Percentiles rank a stretch among this genome's conserved stretches.
phyloP scores from a whole-genome alignment of 2,888 invertebrate species.

The Ectemnius cavifrons region DNA sequence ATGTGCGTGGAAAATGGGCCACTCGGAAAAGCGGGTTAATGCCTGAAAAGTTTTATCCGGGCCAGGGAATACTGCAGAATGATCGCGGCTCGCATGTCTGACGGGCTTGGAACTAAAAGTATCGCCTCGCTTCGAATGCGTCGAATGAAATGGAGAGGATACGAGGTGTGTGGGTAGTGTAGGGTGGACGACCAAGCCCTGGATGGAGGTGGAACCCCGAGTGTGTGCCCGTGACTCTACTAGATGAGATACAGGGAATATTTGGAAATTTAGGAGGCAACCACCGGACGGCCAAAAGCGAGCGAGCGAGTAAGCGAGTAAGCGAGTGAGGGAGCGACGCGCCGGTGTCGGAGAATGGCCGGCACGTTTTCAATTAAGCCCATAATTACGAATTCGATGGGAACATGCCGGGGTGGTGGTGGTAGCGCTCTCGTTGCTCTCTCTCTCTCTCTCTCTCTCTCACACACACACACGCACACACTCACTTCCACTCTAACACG shows the following conservation, averaged over 20 bases:
- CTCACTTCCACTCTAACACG: constrained; percentile 60
- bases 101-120: too few species aligned
- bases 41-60: neutral
- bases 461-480: too few species aligned
- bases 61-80: neutral
- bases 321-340: constrained; percentile 21
- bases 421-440: too few species aligned
- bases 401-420: constrained; percentile 46
- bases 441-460: neutral
- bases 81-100: neutral
- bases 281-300: neutral
- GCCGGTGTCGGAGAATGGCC: constrained; percentile 50
- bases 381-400: constrained; percentile 73
- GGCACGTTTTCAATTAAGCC: constrained; percentile 71
- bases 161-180: too few species aligned
- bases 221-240: too few species aligned
- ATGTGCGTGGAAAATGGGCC: neutral
- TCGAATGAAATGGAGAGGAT: neutral
- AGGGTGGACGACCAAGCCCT: too few species aligned
- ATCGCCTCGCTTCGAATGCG: neutral
- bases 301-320: constrained; percentile 19
- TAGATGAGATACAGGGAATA: constrained; percentile 4
- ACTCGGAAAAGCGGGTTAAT: neutral
- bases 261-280: constrained; percentile 6
- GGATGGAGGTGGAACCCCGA: too few species aligned